Evolutionary conservation across 2,888 invertebrate genomes (phyloP).

Genomic region (Hyposoter didymator): DNA sequence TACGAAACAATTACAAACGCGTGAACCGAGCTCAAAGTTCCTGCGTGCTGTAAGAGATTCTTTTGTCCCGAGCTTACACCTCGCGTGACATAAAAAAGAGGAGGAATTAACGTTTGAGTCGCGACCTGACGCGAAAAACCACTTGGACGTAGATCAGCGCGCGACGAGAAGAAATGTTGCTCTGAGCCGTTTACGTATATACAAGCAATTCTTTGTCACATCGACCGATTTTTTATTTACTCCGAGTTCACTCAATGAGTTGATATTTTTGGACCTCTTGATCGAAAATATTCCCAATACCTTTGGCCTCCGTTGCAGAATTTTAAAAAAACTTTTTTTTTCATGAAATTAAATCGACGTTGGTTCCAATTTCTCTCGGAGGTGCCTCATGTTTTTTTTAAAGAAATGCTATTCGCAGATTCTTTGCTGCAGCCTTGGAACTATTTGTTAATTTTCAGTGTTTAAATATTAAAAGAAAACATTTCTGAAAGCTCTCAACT

Average conservation of each 20-base stretch:
- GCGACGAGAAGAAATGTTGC: slow-evolving; percentile 9
- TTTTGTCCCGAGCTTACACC: slow-evolving; percentile 50
- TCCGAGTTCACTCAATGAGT: not conserved
- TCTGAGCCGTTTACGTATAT: not conserved
- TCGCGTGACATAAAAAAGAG: slow-evolving; percentile 23
- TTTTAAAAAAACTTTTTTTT: too few species aligned
- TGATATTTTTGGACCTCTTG: not conserved
- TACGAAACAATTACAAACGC: not conserved
- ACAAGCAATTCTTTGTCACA: not conserved
- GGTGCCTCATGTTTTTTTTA: too few species aligned
- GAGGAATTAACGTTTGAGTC: slow-evolving; percentile 57
- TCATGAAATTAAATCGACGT: too few species aligned
- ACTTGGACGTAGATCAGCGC: slow-evolving; percentile 20
- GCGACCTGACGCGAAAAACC: slow-evolving; percentile 46
- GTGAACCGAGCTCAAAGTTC: slow-evolving; percentile 33
- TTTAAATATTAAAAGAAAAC: too few species aligned
- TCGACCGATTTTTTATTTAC: not conserved
- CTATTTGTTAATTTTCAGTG: too few species aligned
- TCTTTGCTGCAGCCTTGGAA: too few species aligned
- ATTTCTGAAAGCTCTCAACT: too few species aligned
- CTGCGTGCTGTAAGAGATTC: slow-evolving; percentile 23
- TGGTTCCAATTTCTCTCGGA: too few species aligned
- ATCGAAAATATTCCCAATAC: not conserved
- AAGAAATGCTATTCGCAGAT: too few species aligned
- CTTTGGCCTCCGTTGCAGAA: not conserved